A percentile compares a stretch with the other conserved stretches of the same genome.
These are phyloP conservation scores for Dipodomys spectabilis DNA, from an alignment of 2,113 vertebrate species.

Conservation along the genomic window DNA sequence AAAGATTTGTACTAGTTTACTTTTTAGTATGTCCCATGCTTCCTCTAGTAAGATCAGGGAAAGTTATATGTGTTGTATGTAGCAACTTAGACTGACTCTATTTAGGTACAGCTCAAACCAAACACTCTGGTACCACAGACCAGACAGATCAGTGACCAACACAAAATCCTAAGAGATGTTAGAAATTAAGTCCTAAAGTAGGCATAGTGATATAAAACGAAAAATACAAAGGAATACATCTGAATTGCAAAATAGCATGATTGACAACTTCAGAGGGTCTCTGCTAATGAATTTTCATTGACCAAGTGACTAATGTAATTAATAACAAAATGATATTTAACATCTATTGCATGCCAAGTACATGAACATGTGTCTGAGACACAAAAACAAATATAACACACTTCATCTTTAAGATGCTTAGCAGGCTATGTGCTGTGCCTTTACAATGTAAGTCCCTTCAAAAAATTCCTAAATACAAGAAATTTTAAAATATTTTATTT, in stretches of 20 bases:
- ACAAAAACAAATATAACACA: not conserved
- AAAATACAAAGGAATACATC: not conserved
- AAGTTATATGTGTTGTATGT: not conserved
- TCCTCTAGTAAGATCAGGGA: conserved; percentile 24
- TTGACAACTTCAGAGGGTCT: conserved; percentile 12
- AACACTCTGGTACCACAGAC: not conserved
- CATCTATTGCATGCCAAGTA: not conserved
- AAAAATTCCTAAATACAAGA: conserved; percentile 46
- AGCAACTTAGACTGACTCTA: not conserved
- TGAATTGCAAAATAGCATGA: conserved; percentile 20
- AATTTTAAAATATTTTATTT: conserved; percentile 37
- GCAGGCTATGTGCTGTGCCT: not conserved
- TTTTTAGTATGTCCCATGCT: conserved; percentile 36
- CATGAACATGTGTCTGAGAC: not conserved
- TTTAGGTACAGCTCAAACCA: not conserved
- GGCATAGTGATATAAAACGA: not conserved
- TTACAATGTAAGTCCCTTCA: not conserved
- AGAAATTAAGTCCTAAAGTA: not conserved
- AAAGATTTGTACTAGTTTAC: conserved; percentile 8
- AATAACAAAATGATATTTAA: not conserved
- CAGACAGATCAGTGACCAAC: conserved; percentile 2
- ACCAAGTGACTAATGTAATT: not conserved
- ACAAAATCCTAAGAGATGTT: not conserved
- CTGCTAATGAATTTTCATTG: conserved; percentile 39
- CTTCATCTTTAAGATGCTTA: conserved; percentile 22